phyloP scores from a whole-genome alignment of 2,888 invertebrate species.

The Eupithecia vulgata region DNA sequence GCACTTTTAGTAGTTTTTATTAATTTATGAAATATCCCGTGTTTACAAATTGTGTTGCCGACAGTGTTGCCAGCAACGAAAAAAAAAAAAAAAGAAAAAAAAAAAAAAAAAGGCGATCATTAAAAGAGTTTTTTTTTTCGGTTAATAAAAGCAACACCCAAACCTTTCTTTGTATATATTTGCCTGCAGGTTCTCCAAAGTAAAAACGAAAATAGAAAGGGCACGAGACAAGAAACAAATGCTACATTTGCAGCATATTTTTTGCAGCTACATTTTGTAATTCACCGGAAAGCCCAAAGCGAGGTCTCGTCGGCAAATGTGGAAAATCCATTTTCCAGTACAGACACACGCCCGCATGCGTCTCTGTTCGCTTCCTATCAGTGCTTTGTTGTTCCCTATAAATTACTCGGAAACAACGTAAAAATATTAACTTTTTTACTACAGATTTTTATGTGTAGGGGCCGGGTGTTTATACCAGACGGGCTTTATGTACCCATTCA shows the following conservation, averaged over 20 bases:
- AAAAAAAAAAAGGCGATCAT: too few species aligned
- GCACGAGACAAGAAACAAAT: constrained; percentile 4
- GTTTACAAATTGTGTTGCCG: too few species aligned
- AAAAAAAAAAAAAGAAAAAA: too few species aligned
- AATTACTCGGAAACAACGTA: constrained; percentile 29
- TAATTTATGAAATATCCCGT: too few species aligned
- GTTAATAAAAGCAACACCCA: not conserved
- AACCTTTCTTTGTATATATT: not conserved
- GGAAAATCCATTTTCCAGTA: constrained; percentile 30
- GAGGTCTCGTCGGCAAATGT: constrained; percentile 13
- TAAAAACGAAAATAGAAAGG: not conserved
- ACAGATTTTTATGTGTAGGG: constrained; percentile 17
- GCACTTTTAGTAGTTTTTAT: too few species aligned
- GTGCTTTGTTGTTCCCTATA: constrained; percentile 33
- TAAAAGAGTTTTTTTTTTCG: too few species aligned
- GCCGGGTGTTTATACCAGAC: not conserved
- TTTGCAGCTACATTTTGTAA: constrained; percentile 4
- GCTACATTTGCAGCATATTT: constrained; percentile 5
- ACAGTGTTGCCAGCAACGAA: too few species aligned
- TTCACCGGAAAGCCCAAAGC: constrained; percentile 2
- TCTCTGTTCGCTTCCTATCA: constrained; percentile 38
- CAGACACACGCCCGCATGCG: constrained; percentile 36
- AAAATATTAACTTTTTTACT: constrained; percentile 27
- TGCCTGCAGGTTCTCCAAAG: not conserved
- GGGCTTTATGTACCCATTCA: not conserved